These are phyloP conservation scores for Corythaeola cristata DNA, from an alignment of 2,113 vertebrate species.

Conservation along the genomic window DNA sequence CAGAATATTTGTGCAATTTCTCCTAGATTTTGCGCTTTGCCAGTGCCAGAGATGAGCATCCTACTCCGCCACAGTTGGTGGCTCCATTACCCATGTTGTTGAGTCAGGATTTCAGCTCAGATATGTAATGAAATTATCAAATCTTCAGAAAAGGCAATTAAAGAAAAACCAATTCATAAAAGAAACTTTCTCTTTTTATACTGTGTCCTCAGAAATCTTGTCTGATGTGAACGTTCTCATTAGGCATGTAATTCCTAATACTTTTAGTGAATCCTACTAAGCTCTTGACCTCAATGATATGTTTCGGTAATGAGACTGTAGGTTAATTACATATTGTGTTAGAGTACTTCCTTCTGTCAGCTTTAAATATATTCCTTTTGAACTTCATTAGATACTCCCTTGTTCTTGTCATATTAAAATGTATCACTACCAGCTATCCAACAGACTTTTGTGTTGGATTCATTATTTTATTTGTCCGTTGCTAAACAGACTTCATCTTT, in stretches of 20 bases:
- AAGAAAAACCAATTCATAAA: not conserved
- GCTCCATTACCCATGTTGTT: not conserved
- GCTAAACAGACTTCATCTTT: not conserved
- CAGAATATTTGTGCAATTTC: not conserved
- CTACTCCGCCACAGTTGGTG: not conserved
- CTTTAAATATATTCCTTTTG: constrained; percentile 14
- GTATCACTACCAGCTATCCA: not conserved
- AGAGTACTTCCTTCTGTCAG: constrained; percentile 20
- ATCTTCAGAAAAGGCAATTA: not conserved
- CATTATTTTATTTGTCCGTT: not conserved
- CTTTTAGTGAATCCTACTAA: constrained; percentile 12
- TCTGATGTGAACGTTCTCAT: not conserved
- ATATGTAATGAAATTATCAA: not conserved
- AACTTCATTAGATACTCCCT: not conserved
- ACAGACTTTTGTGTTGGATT: not conserved
- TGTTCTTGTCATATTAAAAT: not conserved
- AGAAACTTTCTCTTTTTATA: not conserved
- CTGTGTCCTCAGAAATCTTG: not conserved
- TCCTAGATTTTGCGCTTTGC: not conserved
- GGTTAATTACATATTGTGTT: constrained; percentile 51
- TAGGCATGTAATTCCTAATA: not conserved
- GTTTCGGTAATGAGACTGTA: not conserved
- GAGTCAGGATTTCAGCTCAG: not conserved
- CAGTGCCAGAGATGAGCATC: not conserved
- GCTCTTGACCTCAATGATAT: not conserved